Conservation (phyloP, 1,140 invertebrate genomes). For the Ceratosolen solmsi region DNA sequence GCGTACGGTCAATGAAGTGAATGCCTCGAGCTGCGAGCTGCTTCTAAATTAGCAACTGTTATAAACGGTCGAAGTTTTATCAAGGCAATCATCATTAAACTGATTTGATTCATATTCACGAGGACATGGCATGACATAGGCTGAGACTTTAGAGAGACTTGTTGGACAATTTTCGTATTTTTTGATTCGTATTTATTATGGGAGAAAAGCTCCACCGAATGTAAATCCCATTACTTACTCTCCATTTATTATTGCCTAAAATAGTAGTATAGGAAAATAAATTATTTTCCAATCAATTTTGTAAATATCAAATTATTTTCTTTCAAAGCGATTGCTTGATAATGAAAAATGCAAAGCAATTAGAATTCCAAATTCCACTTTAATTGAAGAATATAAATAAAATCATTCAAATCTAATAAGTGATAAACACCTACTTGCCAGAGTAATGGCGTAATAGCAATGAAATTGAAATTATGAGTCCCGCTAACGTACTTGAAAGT, state of each 20-base stretch:
- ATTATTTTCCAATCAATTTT: too few species aligned
- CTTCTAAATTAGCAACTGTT: constrained; percentile 61
- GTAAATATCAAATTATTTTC: too few species aligned
- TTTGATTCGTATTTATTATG: not conserved
- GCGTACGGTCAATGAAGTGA: constrained; percentile 68
- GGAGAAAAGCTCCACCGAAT: not conserved
- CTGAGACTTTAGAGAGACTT: too few species aligned
- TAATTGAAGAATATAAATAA: not conserved
- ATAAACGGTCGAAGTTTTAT: constrained; percentile 53
- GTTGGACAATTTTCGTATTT: not conserved
- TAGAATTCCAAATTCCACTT: too few species aligned
- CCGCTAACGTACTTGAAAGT: not conserved
- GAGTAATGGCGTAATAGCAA: not conserved
- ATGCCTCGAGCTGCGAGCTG: constrained; percentile 44
- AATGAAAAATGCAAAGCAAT: too few species aligned
- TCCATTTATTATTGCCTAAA: not conserved
- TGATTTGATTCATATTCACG: not conserved
- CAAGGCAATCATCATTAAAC: constrained; percentile 52
- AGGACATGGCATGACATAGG: not conserved
- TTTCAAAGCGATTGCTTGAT: too few species aligned
- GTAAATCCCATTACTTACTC: not conserved
- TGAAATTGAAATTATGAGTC: not conserved
- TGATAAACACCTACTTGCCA: not conserved
- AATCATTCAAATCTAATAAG: not conserved
- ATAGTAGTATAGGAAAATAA: too few species aligned